These are phyloP conservation scores for Triplophysa yarkandensis DNA, from an alignment of 2,797 vertebrate genomes.

Conservation along the genomic window DNA sequence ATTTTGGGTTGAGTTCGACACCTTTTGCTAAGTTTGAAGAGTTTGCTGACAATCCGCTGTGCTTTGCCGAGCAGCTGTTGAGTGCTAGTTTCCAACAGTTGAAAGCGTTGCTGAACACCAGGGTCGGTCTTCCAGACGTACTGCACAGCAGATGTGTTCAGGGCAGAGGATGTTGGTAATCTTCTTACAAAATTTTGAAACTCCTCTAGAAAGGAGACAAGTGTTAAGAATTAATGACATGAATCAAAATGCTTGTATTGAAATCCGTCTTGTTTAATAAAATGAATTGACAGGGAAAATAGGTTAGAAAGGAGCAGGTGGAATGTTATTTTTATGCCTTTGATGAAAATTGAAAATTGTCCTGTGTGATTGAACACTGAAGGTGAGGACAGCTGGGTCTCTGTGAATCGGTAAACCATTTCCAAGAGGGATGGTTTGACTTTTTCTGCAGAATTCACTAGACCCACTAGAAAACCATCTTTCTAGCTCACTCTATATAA, in stretches of 20 bases:
- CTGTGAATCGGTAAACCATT: constrained; percentile 27
- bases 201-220: constrained; percentile 81
- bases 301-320: constrained; percentile 34
- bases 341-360: constrained; percentile 51
- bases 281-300: constrained; percentile 47
- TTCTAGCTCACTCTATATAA: too few species aligned
- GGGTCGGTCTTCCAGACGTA: constrained; percentile 94
- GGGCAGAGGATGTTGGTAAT: constrained; percentile 90
- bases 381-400: constrained; percentile 24
- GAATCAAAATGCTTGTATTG: too few species aligned
- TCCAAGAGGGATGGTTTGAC: constrained; percentile 5
- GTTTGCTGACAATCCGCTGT: constrained; percentile 86
- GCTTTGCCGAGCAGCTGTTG: constrained; percentile 89
- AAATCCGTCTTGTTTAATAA: constrained; percentile 45
- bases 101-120: constrained; percentile 88
- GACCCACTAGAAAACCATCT: too few species aligned
- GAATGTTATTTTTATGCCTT: constrained; percentile 46
- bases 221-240: constrained; percentile 44
- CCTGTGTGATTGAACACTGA: constrained; percentile 49
- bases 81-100: constrained; percentile 86
- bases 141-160: constrained; percentile 91
- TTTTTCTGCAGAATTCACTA: background rate
- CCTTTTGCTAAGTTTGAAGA: constrained; percentile 94
- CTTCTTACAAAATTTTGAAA: constrained; percentile 94
- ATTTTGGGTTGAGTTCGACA: constrained; percentile 90